Evolutionary conservation across 2,888 invertebrate genomes (phyloP).

Genomic region (Noctuana brunneofusca): DNA sequence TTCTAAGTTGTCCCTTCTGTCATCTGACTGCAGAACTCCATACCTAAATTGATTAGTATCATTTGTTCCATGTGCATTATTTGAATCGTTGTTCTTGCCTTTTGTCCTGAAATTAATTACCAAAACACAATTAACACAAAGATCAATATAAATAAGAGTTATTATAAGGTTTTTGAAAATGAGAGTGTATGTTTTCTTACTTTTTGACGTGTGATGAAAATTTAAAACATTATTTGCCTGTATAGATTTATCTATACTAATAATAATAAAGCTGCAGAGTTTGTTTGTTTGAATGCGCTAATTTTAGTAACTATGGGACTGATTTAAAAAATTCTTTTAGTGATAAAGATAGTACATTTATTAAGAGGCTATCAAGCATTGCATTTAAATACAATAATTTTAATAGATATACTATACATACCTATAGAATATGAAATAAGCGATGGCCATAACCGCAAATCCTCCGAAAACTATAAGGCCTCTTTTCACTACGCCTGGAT

Average conservation of each 20-base stretch:
- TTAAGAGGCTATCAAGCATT: no score
- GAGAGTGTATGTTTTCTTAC: no score
- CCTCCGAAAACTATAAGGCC: conserved; percentile 77
- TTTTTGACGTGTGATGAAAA: no score
- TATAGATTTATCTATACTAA: no score
- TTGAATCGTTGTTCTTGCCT: conserved; percentile 59
- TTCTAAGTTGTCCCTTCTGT: conserved; percentile 70
- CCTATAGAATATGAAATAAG: conserved; percentile 78
- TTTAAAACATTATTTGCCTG: no score
- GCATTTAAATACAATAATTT: not conserved
- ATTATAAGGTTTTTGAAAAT: no score
- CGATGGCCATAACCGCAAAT: conserved; percentile 68
- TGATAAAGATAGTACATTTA: no score
- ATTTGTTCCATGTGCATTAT: conserved; percentile 56
- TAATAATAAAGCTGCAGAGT: no score
- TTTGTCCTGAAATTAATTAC: conserved; percentile 64
- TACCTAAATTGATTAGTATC: conserved; percentile 78
- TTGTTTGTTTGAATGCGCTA: no score
- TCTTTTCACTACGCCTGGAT: conserved; percentile 71
- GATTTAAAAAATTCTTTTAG: no score
- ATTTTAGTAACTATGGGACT: no score
- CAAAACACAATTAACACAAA: not conserved
- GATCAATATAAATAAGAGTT: not conserved
- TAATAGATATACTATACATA: conserved; percentile 41
- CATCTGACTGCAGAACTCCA: conserved; percentile 75